phyloP scores from a whole-genome alignment of 2,888 invertebrate genomes.

The Xylocampa areola region DNA sequence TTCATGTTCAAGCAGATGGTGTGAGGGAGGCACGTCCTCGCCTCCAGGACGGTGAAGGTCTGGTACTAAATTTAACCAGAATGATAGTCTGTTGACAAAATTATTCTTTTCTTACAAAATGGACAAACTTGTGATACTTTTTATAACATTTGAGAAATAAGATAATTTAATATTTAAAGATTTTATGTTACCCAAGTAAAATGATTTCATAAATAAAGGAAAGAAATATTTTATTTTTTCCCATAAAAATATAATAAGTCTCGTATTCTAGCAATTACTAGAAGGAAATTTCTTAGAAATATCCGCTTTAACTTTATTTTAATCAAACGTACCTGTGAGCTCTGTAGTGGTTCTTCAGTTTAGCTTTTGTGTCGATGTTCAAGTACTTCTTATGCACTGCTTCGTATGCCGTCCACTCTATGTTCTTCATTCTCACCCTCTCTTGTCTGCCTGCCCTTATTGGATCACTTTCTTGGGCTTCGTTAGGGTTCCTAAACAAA shows the following conservation, averaged over 20 bases:
- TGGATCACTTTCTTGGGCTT: slow-evolving; percentile 93
- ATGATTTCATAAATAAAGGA: neutral
- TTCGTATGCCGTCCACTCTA: slow-evolving; percentile 98
- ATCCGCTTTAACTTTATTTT: slow-evolving; percentile 16
- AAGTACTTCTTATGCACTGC: slow-evolving; percentile 97
- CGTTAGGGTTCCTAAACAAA: slow-evolving; percentile 95
- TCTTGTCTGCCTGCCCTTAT: slow-evolving; percentile 93
- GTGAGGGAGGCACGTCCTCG: slow-evolving; percentile 95
- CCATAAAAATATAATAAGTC: neutral
- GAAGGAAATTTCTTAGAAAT: slow-evolving; percentile 1
- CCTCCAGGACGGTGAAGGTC: slow-evolving; percentile 96
- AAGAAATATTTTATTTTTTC: neutral
- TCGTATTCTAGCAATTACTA: neutral
- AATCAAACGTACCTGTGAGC: slow-evolving; percentile 92
- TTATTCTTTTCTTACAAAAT: slow-evolving; percentile 7
- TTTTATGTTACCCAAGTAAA: neutral
- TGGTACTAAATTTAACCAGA: slow-evolving; percentile 98
- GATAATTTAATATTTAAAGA: no score
- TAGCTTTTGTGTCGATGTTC: slow-evolving; percentile 96
- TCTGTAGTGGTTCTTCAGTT: slow-evolving; percentile 97
- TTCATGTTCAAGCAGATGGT: slow-evolving; percentile 95
- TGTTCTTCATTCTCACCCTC: slow-evolving; percentile 94
- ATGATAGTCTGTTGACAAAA: slow-evolving; percentile 92
- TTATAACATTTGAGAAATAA: no score
- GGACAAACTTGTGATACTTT: no score